Conservation (phyloP, 2,113 vertebrate species). For the Rutilus rutilus region DNA sequence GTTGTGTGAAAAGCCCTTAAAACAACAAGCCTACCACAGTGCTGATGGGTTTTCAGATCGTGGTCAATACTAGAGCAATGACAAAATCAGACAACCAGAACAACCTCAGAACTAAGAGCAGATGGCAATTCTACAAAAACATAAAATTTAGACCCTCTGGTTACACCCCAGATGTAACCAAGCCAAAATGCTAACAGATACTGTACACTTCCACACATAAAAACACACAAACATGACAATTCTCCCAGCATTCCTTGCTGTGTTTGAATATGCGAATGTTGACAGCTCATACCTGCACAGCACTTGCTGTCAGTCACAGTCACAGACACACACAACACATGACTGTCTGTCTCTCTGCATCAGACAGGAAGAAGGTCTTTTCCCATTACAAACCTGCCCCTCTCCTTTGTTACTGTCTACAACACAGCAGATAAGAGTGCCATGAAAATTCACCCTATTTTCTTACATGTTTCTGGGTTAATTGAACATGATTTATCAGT, state of each 20-base stretch:
- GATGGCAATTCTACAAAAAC: constrained; percentile 3
- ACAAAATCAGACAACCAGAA: background rate
- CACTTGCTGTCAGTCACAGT: constrained; percentile 9
- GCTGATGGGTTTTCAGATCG: constrained; percentile 7
- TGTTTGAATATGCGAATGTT: constrained; percentile 12
- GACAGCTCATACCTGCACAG: constrained; percentile 14
- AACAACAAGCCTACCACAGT: background rate
- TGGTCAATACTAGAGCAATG: background rate
- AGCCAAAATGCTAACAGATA: background rate
- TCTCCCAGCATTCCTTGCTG: background rate
- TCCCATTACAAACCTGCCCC: background rate
- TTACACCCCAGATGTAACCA: background rate
- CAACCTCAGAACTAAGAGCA: background rate
- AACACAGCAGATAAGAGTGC: background rate
- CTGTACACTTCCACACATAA: no score
- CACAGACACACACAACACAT: constrained; percentile 12
- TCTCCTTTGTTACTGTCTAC: background rate
- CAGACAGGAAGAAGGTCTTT: background rate
- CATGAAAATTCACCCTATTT: background rate
- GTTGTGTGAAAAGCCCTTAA: constrained; percentile 6
- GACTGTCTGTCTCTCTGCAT: background rate
- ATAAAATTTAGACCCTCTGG: background rate
- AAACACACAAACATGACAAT: background rate
- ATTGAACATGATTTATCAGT: no score
- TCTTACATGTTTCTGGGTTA: no score